These are phyloP conservation scores for Lycodopsis pacificus DNA, from an alignment of 2,797 vertebrate species.

Conservation along the genomic window DNA sequence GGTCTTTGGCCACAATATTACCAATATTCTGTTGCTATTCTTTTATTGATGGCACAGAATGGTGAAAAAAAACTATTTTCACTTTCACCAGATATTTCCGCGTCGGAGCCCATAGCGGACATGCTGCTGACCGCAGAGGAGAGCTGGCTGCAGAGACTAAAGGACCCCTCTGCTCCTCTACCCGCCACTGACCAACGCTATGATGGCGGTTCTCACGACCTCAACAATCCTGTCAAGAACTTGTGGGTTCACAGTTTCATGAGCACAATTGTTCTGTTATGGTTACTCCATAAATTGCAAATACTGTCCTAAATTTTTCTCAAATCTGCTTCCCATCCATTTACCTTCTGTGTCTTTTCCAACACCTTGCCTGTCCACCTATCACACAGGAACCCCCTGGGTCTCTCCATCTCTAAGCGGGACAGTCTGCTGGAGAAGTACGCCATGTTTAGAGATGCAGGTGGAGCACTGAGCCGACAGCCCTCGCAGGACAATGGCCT, in stretches of 20 bases:
- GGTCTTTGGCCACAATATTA: neutral
- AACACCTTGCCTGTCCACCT: neutral
- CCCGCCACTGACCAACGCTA: slow-evolving; percentile 86
- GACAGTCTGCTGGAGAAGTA: slow-evolving; percentile 96
- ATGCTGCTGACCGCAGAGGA: slow-evolving; percentile 90
- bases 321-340: neutral
- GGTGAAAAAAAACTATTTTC: neutral
- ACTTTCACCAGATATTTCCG: slow-evolving; percentile 86
- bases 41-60: neutral
- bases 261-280: neutral
- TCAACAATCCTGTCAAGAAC: slow-evolving; percentile 86
- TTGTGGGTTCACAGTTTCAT: slow-evolving; percentile 83
- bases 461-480: slow-evolving; percentile 83
- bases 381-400: slow-evolving; percentile 84
- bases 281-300: neutral
- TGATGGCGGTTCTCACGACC: slow-evolving; percentile 86
- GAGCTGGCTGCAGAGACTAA: slow-evolving; percentile 86
- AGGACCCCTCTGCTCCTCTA: slow-evolving; percentile 78
- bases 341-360: neutral
- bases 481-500: slow-evolving; percentile 87
- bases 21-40: neutral
- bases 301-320: neutral
- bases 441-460: slow-evolving; percentile 92
- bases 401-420: slow-evolving; percentile 91
- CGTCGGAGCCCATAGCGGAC: slow-evolving; percentile 88